These are phyloP conservation scores for Lota lota DNA, from an alignment of 2,113 vertebrate species.

Conservation along the genomic window DNA sequence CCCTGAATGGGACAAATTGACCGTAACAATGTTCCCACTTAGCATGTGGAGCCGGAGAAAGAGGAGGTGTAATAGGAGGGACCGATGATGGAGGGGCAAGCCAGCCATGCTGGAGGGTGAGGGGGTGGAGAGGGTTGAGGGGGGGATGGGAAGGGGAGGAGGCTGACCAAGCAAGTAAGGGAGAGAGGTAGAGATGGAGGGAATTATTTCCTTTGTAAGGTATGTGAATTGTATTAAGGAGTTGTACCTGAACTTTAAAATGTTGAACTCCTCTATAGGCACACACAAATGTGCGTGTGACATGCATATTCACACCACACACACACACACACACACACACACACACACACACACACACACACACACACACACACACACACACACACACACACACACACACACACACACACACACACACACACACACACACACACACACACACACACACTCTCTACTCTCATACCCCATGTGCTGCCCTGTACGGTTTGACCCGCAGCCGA, in stretches of 20 bases:
- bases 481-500: conserved; percentile 45
- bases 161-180: too few species aligned
- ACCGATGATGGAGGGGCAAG: conserved; percentile 59
- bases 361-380: conserved; percentile 10
- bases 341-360: conserved; percentile 22
- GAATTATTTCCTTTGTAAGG: conserved; percentile 28
- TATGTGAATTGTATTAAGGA: conserved; percentile 46
- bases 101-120: not conserved
- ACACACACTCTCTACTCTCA: conserved; percentile 29
- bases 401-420: conserved; percentile 23
- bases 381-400: conserved; percentile 2
- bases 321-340: conserved; percentile 13
- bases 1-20: conserved; percentile 79
- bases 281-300: too few species aligned
- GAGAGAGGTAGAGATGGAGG: not conserved
- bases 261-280: conserved; percentile 2
- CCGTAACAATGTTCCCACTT: conserved; percentile 78
- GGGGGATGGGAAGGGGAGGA: not conserved
- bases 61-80: conserved; percentile 64
- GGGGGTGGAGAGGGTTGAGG: not conserved
- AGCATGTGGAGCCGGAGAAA: conserved; percentile 69
- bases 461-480: conserved; percentile 36
- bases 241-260: conserved; percentile 20
- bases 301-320: not conserved
- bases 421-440: conserved; percentile 15